Percentiles rank a stretch among this genome's conserved stretches.
phyloP scores from a whole-genome alignment of 2,797 vertebrate genomes.

The Oreortyx pictus region DNA sequence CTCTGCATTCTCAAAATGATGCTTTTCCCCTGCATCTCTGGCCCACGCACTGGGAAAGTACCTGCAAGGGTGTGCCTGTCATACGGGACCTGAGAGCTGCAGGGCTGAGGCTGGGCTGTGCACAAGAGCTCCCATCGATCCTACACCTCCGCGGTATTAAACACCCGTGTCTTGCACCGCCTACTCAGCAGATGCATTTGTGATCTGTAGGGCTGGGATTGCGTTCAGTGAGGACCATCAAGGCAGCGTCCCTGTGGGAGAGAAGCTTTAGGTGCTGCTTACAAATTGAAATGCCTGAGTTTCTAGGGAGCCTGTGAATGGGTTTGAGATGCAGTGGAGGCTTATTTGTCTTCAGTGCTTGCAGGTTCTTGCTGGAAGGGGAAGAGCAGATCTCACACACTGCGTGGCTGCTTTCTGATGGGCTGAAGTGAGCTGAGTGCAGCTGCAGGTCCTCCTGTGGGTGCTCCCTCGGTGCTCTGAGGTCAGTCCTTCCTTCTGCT shows the following conservation, averaged over 20 bases:
- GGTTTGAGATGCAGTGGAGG: accelerated
- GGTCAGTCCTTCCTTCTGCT: background rate
- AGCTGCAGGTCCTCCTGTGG: accelerated
- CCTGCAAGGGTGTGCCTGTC: accelerated
- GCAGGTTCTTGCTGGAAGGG: accelerated
- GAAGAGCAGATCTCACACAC: accelerated
- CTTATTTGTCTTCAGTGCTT: background rate
- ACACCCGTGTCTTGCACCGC: background rate
- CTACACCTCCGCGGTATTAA: accelerated
- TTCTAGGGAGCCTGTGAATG: background rate
- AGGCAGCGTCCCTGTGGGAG: background rate
- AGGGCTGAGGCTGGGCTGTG: accelerated
- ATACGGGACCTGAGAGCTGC: accelerated
- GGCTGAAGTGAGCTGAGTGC: accelerated
- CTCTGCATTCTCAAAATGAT: accelerated
- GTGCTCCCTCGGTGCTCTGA: background rate
- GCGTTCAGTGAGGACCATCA: accelerated
- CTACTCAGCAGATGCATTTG: background rate
- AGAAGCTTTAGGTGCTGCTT: background rate
- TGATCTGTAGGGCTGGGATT: background rate
- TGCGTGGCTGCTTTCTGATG: accelerated
- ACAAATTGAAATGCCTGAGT: background rate
- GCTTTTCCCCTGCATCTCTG: background rate
- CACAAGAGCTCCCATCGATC: accelerated
- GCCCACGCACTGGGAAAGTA: background rate